These are phyloP conservation scores for Tuta absoluta DNA, from an alignment of 2,888 invertebrate species.

Conservation along the genomic window DNA sequence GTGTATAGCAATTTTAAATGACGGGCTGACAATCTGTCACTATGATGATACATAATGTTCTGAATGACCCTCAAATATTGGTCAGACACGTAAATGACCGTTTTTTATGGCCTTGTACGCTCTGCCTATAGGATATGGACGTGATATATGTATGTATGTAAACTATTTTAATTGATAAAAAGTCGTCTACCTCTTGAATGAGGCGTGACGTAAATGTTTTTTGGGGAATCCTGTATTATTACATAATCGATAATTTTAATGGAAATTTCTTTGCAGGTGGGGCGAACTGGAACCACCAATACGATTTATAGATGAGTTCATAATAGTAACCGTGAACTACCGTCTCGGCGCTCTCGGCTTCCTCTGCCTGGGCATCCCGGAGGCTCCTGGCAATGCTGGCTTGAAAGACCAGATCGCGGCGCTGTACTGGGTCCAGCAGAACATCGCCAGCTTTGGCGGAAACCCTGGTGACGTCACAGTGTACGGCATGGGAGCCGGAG, in stretches of 20 bases:
- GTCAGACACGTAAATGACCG: neutral
- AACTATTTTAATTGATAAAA: neutral
- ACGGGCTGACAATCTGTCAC: too few species aligned
- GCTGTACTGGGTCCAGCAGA: slow-evolving; percentile 68
- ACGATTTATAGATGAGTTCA: slow-evolving; percentile 53
- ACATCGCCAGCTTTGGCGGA: slow-evolving; percentile 68
- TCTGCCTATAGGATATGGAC: too few species aligned
- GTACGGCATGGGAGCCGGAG: slow-evolving; percentile 67
- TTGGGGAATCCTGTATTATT: neutral
- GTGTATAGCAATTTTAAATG: too few species aligned
- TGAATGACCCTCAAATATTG: too few species aligned
- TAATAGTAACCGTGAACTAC: slow-evolving; percentile 69
- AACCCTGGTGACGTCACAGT: slow-evolving; percentile 61
- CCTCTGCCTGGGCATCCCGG: slow-evolving; percentile 58
- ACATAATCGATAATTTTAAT: neutral
- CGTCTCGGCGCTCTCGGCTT: slow-evolving; percentile 71
- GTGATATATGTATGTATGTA: too few species aligned
- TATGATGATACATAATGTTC: too few species aligned
- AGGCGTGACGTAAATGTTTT: neutral
- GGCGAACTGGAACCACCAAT: slow-evolving; percentile 57
- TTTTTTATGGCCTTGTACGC: too few species aligned
- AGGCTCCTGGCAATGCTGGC: slow-evolving; percentile 67
- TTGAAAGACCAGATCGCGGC: slow-evolving; percentile 72
- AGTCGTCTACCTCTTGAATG: neutral
- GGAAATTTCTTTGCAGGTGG: slow-evolving; percentile 53